Evolutionary conservation across 2,888 invertebrate genomes (phyloP).

Genomic region (Chrysolina haemoptera): DNA sequence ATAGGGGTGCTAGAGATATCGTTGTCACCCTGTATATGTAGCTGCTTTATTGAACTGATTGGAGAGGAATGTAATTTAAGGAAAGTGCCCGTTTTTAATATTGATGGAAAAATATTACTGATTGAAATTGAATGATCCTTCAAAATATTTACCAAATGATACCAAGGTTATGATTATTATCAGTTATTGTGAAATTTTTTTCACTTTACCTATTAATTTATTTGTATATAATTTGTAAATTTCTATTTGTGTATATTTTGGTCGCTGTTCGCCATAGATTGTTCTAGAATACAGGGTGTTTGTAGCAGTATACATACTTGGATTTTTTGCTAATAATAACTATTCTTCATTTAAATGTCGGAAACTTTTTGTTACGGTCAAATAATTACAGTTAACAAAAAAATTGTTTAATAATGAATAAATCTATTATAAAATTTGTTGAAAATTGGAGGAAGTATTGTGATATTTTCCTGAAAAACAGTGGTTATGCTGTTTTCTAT

Average conservation of each 20-base stretch:
- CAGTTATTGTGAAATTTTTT: conserved; percentile 33
- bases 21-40: too few relatives aligned
- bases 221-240: conserved; percentile 50
- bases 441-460: neutral
- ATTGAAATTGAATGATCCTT: conserved; percentile 1
- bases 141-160: conserved; percentile 44
- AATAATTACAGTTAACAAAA: neutral
- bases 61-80: neutral
- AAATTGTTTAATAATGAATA: too few relatives aligned
- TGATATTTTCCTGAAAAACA: neutral
- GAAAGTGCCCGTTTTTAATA: neutral
- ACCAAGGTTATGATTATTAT: conserved; percentile 44
- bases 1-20: too few relatives aligned
- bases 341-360: too few relatives aligned
- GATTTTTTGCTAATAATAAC: neutral
- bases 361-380: too few relatives aligned
- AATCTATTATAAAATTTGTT: neutral
- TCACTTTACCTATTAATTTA: conserved; percentile 38
- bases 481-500: neutral
- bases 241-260: conserved; percentile 43
- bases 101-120: neutral
- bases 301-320: conserved; percentile 19
- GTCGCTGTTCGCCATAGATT: conserved; percentile 40
- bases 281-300: conserved; percentile 25
- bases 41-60: neutral